Conservation (phyloP, 2,888 invertebrate genomes). For the Deilephila porcellus region DNA sequence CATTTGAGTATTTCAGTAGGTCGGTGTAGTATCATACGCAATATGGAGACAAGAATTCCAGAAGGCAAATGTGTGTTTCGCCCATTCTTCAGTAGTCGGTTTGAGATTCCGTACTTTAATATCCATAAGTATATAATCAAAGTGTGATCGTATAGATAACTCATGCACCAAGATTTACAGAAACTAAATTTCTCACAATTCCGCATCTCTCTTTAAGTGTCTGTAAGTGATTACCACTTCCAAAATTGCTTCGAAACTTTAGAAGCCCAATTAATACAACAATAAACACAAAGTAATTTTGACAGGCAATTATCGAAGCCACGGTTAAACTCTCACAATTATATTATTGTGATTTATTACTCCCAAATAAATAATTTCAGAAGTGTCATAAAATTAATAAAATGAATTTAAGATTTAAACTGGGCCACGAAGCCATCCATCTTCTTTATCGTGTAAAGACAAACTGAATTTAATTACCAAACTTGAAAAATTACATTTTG, state of each 20-base stretch:
- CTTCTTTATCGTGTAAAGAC: constrained; percentile 25
- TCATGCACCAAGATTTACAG: too few relatives aligned
- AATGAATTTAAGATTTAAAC: constrained; percentile 3
- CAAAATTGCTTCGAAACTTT: neutral
- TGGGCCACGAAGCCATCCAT: constrained; percentile 2
- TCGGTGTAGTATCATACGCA: neutral
- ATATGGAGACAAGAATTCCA: neutral
- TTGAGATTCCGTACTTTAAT: too few relatives aligned
- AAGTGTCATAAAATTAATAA: neutral
- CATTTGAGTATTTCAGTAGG: neutral
- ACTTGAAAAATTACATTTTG: constrained; percentile 20
- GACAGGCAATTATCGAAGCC: neutral
- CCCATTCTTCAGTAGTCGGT: too few relatives aligned
- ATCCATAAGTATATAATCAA: too few relatives aligned
- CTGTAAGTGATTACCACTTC: too few relatives aligned
- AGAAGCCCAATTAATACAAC: neutral
- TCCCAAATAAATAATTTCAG: neutral
- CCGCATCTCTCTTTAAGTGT: too few relatives aligned
- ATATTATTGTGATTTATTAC: neutral
- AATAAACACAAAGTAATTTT: neutral
- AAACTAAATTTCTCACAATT: too few relatives aligned
- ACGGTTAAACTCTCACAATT: neutral
- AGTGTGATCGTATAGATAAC: too few relatives aligned
- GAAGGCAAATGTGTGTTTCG: neutral
- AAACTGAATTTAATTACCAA: constrained; percentile 21